Evolutionary conservation across 2,797 vertebrate genomes (phyloP).

Genomic region (Danio choprae): DNA sequence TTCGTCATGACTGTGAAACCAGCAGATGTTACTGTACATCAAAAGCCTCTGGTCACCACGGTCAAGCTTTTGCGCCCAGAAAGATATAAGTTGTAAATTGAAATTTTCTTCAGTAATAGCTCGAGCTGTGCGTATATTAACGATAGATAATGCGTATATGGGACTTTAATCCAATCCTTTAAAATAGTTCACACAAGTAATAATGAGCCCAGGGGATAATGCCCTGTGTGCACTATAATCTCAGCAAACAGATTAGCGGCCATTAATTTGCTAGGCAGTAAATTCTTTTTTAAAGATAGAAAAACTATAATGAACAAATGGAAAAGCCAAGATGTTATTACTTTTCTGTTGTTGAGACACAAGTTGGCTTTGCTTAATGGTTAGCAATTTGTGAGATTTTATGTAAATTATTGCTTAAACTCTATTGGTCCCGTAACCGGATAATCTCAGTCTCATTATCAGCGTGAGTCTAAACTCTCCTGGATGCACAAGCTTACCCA

Average conservation of each 20-base stretch:
- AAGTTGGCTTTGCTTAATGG: conserved; percentile 63
- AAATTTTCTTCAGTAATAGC: conserved; percentile 47
- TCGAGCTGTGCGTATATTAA: conserved; percentile 31
- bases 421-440: conserved; percentile 50
- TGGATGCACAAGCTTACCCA: conserved; percentile 61
- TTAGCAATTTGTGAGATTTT: conserved; percentile 30
- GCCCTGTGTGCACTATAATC: conserved; percentile 72
- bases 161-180: conserved; percentile 73
- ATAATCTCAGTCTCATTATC: conserved; percentile 64
- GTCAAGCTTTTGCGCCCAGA: conserved; percentile 4
- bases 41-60: conserved; percentile 26
- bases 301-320: conserved; percentile 3
- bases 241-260: conserved; percentile 67
- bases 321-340: conserved; percentile 50
- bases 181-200: conserved; percentile 79
- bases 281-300: conserved; percentile 66
- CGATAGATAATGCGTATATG: conserved; percentile 54
- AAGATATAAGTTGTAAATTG: conserved; percentile 37
- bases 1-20: neutral
- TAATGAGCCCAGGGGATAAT: conserved; percentile 75
- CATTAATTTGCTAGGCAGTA: conserved; percentile 58
- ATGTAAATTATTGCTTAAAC: conserved; percentile 31
- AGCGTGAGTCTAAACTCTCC: conserved; percentile 58
- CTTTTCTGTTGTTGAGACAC: conserved; percentile 55
- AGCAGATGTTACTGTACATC: conserved; percentile 19